phyloP scores from a whole-genome alignment of 2,797 vertebrate species.

The Melanotaenia boesemani region DNA sequence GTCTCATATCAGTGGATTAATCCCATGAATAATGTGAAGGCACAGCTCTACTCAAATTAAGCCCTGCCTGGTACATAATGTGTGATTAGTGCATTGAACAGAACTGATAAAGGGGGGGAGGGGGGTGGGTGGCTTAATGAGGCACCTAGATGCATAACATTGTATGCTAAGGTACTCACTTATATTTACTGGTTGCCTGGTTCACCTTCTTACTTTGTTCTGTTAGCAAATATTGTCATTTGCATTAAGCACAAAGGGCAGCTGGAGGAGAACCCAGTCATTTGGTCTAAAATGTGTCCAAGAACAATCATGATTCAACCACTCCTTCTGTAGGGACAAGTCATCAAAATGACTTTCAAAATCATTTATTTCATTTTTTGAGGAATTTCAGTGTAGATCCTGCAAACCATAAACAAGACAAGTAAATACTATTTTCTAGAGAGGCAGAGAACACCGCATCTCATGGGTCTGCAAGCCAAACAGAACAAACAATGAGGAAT shows the following conservation, averaged over 20 bases:
- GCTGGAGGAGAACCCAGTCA: background rate
- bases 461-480: no score
- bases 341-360: background rate
- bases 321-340: background rate
- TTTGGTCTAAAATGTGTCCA: background rate
- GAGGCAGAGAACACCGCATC: background rate
- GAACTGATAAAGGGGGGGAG: constrained; percentile 27
- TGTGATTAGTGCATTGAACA: constrained; percentile 34
- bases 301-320: background rate
- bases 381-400: background rate
- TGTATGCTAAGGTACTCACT: background rate
- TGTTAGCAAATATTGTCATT: background rate
- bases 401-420: background rate
- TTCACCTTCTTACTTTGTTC: background rate
- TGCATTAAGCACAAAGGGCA: background rate
- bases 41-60: constrained; percentile 7
- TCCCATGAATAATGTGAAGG: constrained; percentile 25
- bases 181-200: background rate
- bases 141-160: background rate
- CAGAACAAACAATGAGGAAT: background rate
- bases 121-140: background rate
- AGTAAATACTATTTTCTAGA: background rate
- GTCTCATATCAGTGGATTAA: constrained; percentile 17
- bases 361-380: background rate
- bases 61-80: constrained; percentile 3